A percentile compares a stretch with the other conserved stretches of the same genome.
phyloP scores from a whole-genome alignment of 2,888 invertebrate species.

The Conomelus anceps region DNA sequence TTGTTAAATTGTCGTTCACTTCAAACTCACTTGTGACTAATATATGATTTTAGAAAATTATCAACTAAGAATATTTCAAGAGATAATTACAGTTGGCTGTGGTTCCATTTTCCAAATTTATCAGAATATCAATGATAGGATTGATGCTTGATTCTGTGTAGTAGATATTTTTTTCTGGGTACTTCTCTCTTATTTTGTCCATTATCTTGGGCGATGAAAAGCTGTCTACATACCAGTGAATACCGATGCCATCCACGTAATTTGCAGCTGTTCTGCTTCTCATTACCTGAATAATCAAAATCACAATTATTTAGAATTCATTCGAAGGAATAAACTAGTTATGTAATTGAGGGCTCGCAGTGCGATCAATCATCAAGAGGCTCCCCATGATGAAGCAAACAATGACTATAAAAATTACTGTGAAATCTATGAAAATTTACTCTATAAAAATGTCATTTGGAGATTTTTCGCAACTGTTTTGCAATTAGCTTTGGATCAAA shows the following conservation, averaged over 20 bases:
- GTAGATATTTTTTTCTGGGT: neutral
- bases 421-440: no score
- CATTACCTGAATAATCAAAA: slow-evolving; percentile 36
- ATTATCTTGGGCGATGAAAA: slow-evolving; percentile 48
- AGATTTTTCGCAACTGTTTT: no score
- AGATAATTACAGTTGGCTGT: neutral
- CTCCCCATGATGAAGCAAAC: no score
- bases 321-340: neutral
- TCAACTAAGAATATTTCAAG: no score
- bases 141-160: neutral
- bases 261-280: slow-evolving; percentile 44
- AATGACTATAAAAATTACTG: no score
- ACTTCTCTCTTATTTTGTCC: neutral
- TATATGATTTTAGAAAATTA: no score
- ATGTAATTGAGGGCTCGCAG: no score
- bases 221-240: slow-evolving; percentile 77
- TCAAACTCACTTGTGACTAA: no score
- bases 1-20: no score
- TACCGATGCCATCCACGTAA: slow-evolving; percentile 65
- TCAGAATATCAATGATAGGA: neutral
- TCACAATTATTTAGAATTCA: neutral
- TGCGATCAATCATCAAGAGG: no score
- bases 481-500: no score
- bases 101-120: neutral
- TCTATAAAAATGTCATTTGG: no score